phyloP scores from a whole-genome alignment of 2,113 vertebrate genomes.

The Pangasianodon hypophthalmus region DNA sequence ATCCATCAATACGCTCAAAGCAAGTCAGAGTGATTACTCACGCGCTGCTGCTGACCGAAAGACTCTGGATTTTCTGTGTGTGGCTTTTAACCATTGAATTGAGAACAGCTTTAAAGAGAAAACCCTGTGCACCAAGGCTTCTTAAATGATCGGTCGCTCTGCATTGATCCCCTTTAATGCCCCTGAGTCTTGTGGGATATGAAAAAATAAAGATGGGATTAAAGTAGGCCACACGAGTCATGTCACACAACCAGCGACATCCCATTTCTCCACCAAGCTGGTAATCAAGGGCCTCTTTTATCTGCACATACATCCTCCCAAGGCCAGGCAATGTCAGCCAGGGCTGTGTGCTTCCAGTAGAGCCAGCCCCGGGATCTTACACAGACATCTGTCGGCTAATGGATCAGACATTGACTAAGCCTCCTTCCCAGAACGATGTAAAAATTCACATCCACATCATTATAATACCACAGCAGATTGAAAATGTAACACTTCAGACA shows the following conservation, averaged over 20 bases:
- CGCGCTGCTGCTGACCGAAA: slow-evolving; percentile 35
- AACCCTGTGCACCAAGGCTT: slow-evolving; percentile 5
- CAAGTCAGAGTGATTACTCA: slow-evolving; percentile 35
- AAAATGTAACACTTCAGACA: background rate
- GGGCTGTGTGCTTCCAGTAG: slow-evolving; percentile 39
- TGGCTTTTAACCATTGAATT: slow-evolving; percentile 39
- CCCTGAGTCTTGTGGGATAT: slow-evolving; percentile 40
- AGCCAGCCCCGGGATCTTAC: slow-evolving; percentile 18
- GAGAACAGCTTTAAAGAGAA: slow-evolving; percentile 37
- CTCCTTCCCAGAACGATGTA: background rate
- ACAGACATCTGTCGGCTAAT: slow-evolving; percentile 48
- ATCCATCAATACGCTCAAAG: slow-evolving; percentile 36
- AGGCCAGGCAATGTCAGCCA: slow-evolving; percentile 31
- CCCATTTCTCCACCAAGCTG: slow-evolving; percentile 33
- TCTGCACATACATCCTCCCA: slow-evolving; percentile 37
- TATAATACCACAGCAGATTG: slow-evolving; percentile 1
- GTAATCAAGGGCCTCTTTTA: slow-evolving; percentile 37
- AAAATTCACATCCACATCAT: slow-evolving; percentile 26
- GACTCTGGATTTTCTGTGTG: slow-evolving; percentile 36
- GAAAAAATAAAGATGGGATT: slow-evolving; percentile 49
- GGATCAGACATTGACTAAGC: slow-evolving; percentile 26
- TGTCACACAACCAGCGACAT: slow-evolving; percentile 42
- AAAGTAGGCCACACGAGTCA: slow-evolving; percentile 36
- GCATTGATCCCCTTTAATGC: slow-evolving; percentile 49
- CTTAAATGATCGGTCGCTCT: slow-evolving; percentile 40